These are phyloP conservation scores for Psephotus haematonotus DNA, from an alignment of 2,113 vertebrate species.

Conservation along the genomic window DNA sequence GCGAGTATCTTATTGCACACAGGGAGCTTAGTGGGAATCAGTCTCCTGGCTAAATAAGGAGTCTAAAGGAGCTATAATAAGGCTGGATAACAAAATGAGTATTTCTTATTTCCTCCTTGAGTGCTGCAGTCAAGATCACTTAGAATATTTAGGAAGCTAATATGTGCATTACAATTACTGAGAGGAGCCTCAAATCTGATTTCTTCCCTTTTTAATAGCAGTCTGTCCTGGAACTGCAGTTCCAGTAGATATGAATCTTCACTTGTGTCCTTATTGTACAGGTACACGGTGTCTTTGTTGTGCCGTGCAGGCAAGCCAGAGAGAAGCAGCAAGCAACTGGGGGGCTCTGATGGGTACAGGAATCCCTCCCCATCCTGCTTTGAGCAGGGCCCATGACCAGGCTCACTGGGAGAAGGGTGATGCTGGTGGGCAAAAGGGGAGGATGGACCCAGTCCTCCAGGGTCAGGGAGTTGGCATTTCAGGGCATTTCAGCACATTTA, in stretches of 20 bases:
- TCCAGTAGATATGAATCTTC: not conserved
- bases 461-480: not conserved
- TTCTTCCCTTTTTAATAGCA: not conserved
- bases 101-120: slow-evolving; percentile 3
- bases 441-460: not conserved
- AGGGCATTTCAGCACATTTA: not conserved
- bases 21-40: not conserved
- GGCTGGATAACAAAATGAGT: not conserved
- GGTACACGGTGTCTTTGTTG: not conserved
- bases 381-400: not conserved
- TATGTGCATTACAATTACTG: not conserved
- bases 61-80: slow-evolving; percentile 24
- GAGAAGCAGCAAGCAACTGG: not conserved
- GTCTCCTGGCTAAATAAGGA: slow-evolving; percentile 17
- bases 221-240: not conserved
- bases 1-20: not conserved
- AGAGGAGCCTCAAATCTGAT: not conserved
- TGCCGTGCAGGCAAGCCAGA: not conserved
- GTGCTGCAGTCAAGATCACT: not conserved
- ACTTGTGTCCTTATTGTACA: not conserved
- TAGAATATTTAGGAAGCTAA: not conserved
- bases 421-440: not conserved
- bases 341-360: fast-evolving
- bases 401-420: not conserved
- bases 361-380: not conserved